Evolutionary conservation across 2,797 vertebrate genomes (phyloP), one percentile per base, ranked within the genome.

Genomic region (Anguilla anguilla): DNA sequence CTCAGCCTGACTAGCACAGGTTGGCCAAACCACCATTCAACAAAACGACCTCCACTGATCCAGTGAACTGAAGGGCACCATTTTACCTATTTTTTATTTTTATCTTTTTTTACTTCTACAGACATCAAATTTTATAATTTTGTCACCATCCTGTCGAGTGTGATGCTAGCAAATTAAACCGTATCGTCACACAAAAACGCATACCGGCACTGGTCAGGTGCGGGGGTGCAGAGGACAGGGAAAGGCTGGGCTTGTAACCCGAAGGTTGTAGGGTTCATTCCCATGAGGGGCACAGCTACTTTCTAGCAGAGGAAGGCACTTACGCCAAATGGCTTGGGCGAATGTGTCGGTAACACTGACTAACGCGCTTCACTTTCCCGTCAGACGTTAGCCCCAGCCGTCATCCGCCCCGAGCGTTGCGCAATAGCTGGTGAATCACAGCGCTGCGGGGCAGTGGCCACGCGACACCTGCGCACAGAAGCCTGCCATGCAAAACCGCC

Each of bases 391-490:
- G 69, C n/a, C 43, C 11, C 74, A 39, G 10, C 13, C 11, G 43
- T 11, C 74, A 77, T 43, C 15, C 1, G 3, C 15, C 43, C 35
- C 0, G 15, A 1, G 13, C 13, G 31, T 77, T 77, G 35, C 43
- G 35, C 74, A 77, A 9, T 7, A 19, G 22, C 35, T 6, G 3
- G 35, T 77, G 74, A 77, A 43, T 77, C 74, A 43, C 17, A 13
- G 9, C 15, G 74, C 74, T 7, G 13, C 17, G 19, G 74, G 74
- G 74, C 31, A 77, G 35, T 19, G 74, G 43, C 35, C 35, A 19
- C 31, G 15, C 74, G 39, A n/a, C 57, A 53, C 28, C 64, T 84
- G 84, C 64, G 86, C 87, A 89, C 85, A 87, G 85, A 86, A 85
- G 72, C 64, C 72, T 85, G 39, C 35, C 1, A 43, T 86, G 59